Percentiles rank a stretch among this genome's conserved stretches.
phyloP scores from a whole-genome alignment of 2,888 invertebrate species.

The Aleiodes testaceus region DNA sequence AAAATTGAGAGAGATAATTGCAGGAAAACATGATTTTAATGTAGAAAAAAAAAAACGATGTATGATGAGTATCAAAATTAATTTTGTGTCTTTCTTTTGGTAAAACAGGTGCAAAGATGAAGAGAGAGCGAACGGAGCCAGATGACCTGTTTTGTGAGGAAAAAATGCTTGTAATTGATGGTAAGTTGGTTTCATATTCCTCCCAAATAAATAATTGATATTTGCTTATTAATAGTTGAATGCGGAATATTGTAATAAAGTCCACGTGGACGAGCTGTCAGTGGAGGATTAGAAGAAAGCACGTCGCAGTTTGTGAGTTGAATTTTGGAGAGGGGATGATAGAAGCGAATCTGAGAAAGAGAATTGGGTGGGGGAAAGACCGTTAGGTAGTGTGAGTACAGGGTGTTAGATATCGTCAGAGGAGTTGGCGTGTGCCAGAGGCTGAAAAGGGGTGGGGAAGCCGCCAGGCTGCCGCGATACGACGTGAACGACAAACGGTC shows the following conservation, averaged over 20 bases:
- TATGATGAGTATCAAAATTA: not conserved
- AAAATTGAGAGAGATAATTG: not conserved
- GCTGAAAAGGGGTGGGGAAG: constrained; percentile 30
- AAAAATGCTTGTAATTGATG: constrained; percentile 71
- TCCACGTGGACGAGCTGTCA: constrained; percentile 33
- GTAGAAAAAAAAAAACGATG: constrained; percentile 39
- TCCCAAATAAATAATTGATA: constrained; percentile 1
- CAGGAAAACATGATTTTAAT: not conserved
- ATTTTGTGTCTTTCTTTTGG: constrained; percentile 1
- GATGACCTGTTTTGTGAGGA: constrained; percentile 72
- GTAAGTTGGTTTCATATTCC: constrained; percentile 57
- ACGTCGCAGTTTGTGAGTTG: not conserved
- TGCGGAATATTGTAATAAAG: not conserved
- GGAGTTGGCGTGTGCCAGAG: constrained; percentile 6
- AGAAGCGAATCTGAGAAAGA: constrained; percentile 14
- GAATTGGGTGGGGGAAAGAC: constrained; percentile 33
- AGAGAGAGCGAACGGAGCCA: constrained; percentile 67
- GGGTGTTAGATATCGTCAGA: constrained; percentile 39
- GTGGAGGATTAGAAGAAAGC: not conserved
- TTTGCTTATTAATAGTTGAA: too few species aligned
- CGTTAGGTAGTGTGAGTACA: constrained; percentile 32
- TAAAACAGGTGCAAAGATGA: constrained; percentile 66
- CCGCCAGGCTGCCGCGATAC: constrained; percentile 53
- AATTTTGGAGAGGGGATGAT: constrained; percentile 37
- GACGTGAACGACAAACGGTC: constrained; percentile 51